phyloP scores from a whole-genome alignment of 2,888 invertebrate species.

The Apamea crenata region DNA sequence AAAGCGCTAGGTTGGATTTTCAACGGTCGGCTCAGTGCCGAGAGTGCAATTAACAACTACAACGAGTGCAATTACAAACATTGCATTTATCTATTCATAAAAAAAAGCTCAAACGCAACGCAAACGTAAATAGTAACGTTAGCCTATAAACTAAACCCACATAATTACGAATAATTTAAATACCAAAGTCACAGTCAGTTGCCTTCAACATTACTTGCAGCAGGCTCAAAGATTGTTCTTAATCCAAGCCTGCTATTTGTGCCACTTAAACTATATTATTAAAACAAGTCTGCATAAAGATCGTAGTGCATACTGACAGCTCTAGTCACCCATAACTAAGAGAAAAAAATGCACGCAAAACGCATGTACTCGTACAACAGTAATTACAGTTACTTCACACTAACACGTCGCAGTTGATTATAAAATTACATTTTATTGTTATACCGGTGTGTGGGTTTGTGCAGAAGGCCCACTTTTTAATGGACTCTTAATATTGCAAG shows the following conservation, averaged over 20 bases:
- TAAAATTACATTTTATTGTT: conserved; percentile 67
- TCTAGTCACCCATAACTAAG: conserved; percentile 17
- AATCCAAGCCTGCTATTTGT: conserved; percentile 24
- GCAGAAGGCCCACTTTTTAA: conserved; percentile 31
- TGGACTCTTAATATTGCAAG: neutral
- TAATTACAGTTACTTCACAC: conserved; percentile 64
- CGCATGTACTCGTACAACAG: conserved; percentile 50
- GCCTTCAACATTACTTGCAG: neutral
- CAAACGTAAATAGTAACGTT: too few relatives aligned
- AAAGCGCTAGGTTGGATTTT: too few relatives aligned
- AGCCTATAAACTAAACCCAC: neutral
- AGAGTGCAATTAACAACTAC: too few relatives aligned
- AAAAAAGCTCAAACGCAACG: neutral
- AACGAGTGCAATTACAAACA: too few relatives aligned
- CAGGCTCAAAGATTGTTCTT: conserved; percentile 23
- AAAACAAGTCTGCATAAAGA: conserved; percentile 41
- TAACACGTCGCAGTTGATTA: conserved; percentile 61
- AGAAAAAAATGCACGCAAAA: conserved; percentile 46
- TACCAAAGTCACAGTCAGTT: conserved; percentile 38
- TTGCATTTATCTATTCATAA: too few relatives aligned
- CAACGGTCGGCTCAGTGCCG: too few relatives aligned
- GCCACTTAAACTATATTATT: conserved; percentile 47
- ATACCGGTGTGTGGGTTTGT: conserved; percentile 10
- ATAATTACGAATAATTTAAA: conserved; percentile 40
- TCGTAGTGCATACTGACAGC: conserved; percentile 50